These are phyloP conservation scores for Miniopterus natalensis DNA, from an alignment of 2,113 vertebrate genomes.

Conservation along the genomic window DNA sequence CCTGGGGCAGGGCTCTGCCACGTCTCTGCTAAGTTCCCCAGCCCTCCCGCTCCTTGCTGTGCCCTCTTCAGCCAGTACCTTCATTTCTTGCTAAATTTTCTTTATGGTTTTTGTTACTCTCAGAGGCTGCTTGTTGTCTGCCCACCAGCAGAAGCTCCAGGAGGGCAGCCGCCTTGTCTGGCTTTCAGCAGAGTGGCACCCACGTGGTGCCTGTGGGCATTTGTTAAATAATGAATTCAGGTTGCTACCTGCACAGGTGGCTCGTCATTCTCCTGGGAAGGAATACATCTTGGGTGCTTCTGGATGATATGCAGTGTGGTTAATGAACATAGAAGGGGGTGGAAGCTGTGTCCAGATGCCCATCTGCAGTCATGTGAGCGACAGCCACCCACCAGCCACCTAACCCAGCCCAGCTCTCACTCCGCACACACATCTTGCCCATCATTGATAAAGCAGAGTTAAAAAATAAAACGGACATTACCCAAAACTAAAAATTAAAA, in stretches of 20 bases:
- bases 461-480: neutral
- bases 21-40: neutral
- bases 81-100: neutral
- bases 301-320: accelerated
- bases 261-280: neutral
- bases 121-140: neutral
- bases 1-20: neutral
- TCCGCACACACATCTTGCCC: accelerated
- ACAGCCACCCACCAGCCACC: accelerated
- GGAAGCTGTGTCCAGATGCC: accelerated
- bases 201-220: neutral
- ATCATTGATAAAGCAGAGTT: neutral
- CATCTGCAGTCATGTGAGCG: accelerated
- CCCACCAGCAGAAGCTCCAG: too few species aligned
- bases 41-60: accelerated
- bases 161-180: neutral
- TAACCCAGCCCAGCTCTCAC: neutral
- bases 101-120: neutral
- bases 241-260: too few species aligned
- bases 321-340: neutral
- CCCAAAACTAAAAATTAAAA: neutral
- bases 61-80: neutral
- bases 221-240: neutral
- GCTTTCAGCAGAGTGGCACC: neutral
- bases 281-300: neutral